These are phyloP conservation scores for Phalacrocorax brasilianus DNA, from an alignment of 2,113 vertebrate genomes.

Conservation along the genomic window DNA sequence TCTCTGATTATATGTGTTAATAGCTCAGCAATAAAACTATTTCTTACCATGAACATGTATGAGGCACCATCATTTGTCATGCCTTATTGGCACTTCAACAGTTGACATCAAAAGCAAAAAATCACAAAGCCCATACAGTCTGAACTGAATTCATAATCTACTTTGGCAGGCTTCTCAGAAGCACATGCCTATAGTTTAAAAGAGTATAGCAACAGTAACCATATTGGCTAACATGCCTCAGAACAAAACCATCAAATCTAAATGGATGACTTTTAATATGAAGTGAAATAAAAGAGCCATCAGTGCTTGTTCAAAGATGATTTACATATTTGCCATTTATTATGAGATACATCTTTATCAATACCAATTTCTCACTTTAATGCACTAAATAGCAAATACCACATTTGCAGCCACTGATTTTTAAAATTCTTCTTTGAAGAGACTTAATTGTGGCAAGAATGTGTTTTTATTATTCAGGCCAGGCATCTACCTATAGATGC, in stretches of 20 bases:
- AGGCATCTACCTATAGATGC: neutral
- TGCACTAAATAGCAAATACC: neutral
- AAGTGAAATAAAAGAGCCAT: neutral
- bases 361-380: neutral
- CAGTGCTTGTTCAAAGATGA: neutral
- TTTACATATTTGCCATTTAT: neutral
- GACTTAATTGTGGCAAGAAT: neutral
- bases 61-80: neutral
- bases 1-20: neutral
- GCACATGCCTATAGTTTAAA: neutral
- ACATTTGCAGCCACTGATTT: neutral
- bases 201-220: neutral
- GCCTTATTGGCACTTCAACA: neutral
- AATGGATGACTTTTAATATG: neutral
- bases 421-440: neutral
- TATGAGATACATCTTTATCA: neutral
- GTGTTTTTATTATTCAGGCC: neutral
- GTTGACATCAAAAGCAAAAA: neutral
- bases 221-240: neutral
- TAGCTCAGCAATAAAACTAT: neutral
- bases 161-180: neutral
- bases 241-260: neutral
- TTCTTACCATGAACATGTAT: neutral
- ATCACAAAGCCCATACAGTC: neutral
- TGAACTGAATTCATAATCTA: neutral